Evolutionary conservation across 2,888 invertebrate genomes (phyloP), one percentile per base, ranked within the genome.

Genomic region (Archips crataeganus): DNA sequence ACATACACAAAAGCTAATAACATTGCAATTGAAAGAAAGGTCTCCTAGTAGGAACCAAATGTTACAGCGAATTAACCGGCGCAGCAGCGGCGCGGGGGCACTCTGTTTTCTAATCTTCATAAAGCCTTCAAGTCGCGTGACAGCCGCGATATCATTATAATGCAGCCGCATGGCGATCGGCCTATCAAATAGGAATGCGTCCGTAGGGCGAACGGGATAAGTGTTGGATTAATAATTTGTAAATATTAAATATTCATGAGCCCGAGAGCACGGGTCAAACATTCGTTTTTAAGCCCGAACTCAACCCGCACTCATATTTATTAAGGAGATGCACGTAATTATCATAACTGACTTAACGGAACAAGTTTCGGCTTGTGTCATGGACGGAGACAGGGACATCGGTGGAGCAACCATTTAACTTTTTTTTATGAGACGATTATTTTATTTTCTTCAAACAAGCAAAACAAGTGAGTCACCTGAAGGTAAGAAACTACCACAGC

Each of bases 191-290:
- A 82, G 85, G 90, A 90, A 92, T 91, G 90, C 84, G 84, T 79
- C 82, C 81, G 76, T 77, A 78, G 79, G 79, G 80, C 81, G 78
- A 81, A 80, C 82, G 81, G 88, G 88, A 90, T 90, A 90, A 90
- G 90, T 91, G 90, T 91, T 90, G 93, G 92, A 93, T 92, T 92
- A 92, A 93, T 93, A 94, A 93, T 92, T 92, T 93, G 92, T 93
- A 90, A 93, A 93, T 93, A 93, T 93, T 93, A 92, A 90, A 93
- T 94, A 93, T 94, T 93, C 93, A 94, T 93, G 93, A 94, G 91
- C 71, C 76, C 81, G 80, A 84, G 88, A 88, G 88, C 90, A 90
- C 89, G 91, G 91, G 92, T 91, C 93, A 93, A 90, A 88, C 88
- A 87, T 88, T 88, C 86, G 85, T 89, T 90, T 82, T 93, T 90